Percentiles rank a stretch among this genome's conserved stretches.
phyloP scores from a whole-genome alignment of 2,113 vertebrate species.

The Cololabis saira region DNA sequence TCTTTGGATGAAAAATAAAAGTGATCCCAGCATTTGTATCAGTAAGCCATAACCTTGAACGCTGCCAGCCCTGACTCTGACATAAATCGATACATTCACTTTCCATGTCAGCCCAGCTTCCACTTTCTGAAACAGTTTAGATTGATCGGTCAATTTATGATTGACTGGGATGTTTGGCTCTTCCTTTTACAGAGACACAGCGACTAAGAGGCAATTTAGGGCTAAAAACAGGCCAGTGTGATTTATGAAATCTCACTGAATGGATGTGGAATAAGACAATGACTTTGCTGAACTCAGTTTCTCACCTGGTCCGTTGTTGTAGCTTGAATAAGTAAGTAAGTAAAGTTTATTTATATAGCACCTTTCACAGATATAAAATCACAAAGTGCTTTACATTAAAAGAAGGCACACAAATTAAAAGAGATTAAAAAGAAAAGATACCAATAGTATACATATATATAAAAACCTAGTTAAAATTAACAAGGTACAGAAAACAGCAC shows the following conservation, averaged over 20 bases:
- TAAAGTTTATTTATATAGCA: too few species aligned
- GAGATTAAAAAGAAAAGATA: too few species aligned
- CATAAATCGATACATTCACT: constrained; percentile 46
- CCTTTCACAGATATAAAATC: too few species aligned
- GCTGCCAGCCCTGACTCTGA: too few species aligned
- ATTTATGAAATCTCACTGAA: constrained; percentile 40
- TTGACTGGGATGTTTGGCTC: constrained; percentile 37
- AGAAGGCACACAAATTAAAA: too few species aligned
- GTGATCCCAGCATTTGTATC: too few species aligned
- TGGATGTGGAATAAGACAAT: not conserved
- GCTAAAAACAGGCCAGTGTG: constrained; percentile 11
- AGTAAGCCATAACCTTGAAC: too few species aligned
- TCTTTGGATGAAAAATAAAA: too few species aligned
- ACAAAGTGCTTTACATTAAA: too few species aligned
- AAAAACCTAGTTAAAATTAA: too few species aligned
- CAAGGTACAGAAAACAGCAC: too few species aligned
- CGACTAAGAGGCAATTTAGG: constrained; percentile 31
- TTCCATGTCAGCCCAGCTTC: constrained; percentile 39
- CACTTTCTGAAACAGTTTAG: constrained; percentile 44
- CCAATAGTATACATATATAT: too few species aligned
- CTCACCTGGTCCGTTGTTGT: not conserved
- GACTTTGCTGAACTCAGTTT: constrained; percentile 11
- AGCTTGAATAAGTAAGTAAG: constrained; percentile 22
- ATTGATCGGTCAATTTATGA: constrained; percentile 39
- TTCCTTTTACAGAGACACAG: constrained; percentile 29